Conservation (phyloP, 2,797 vertebrate species). For the Chiroxiphia lanceolata region DNA sequence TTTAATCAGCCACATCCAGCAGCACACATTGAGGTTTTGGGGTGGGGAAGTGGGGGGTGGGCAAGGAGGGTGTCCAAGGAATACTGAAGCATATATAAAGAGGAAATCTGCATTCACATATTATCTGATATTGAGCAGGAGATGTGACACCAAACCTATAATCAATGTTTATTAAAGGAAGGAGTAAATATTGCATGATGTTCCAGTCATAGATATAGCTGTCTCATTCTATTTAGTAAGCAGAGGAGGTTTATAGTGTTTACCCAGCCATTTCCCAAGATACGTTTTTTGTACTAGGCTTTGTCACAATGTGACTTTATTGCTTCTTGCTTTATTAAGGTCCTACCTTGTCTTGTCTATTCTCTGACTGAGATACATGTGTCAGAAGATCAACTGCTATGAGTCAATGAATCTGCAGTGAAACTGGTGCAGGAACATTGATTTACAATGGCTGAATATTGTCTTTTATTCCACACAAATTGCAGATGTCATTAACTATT, state of each 20-base stretch:
- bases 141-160: background rate
- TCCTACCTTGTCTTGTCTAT: background rate
- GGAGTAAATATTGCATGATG: background rate
- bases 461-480: background rate
- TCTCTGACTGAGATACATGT: background rate
- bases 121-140: background rate
- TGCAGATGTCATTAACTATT: background rate
- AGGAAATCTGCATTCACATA: background rate
- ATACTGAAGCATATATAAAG: background rate
- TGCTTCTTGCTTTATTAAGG: background rate
- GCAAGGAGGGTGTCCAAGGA: background rate
- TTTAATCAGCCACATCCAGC: background rate
- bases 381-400: background rate
- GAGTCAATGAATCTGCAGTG: background rate
- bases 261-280: background rate
- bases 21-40: background rate
- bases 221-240: background rate
- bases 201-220: background rate
- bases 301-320: background rate
- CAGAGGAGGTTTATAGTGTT: background rate
- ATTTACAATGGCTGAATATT: background rate
- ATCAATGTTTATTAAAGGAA: slow-evolving; percentile 1
- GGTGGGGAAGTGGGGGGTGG: no score
- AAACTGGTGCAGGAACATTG: background rate
- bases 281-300: background rate